Percentiles rank a stretch among this genome's conserved stretches.
These are phyloP conservation scores for Galeopterus variegatus DNA, from an alignment of 2,113 vertebrate species.

Conservation along the genomic window DNA sequence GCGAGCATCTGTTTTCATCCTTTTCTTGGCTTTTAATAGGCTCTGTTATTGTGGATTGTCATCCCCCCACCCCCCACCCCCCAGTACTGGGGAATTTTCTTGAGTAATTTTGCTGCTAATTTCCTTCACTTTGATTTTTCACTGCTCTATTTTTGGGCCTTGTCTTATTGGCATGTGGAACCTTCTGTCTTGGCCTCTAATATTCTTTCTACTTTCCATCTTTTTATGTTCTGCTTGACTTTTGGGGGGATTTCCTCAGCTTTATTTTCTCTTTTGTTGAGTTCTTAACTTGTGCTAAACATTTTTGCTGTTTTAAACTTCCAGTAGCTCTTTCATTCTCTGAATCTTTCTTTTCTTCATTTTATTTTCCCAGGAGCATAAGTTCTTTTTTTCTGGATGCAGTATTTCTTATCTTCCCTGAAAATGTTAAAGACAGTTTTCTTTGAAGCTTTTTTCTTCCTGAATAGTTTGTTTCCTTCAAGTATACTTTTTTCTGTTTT, in stretches of 20 bases:
- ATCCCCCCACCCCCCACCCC: background rate
- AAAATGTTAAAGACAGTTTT: constrained; percentile 50
- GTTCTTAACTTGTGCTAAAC: background rate
- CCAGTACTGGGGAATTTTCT: background rate
- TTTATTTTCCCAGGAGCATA: background rate
- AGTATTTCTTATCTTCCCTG: background rate
- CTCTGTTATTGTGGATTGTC: background rate
- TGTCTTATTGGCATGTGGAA: background rate
- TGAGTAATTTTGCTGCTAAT: background rate
- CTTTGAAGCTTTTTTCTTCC: background rate
- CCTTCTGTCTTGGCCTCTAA: background rate
- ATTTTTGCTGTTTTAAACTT: constrained; percentile 33
- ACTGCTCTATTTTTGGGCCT: background rate
- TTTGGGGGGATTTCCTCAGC: background rate
- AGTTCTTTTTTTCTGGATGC: background rate
- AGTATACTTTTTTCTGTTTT: background rate
- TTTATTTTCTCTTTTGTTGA: constrained; percentile 31
- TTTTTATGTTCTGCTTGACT: background rate
- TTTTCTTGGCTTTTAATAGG: background rate
- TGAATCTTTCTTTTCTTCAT: background rate
- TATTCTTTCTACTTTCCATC: background rate
- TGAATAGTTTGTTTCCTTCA: constrained; percentile 48
- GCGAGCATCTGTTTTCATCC: background rate
- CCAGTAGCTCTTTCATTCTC: background rate
- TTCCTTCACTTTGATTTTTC: background rate